Conservation (phyloP, 2,888 invertebrate genomes). For the Catocala sponsa region DNA sequence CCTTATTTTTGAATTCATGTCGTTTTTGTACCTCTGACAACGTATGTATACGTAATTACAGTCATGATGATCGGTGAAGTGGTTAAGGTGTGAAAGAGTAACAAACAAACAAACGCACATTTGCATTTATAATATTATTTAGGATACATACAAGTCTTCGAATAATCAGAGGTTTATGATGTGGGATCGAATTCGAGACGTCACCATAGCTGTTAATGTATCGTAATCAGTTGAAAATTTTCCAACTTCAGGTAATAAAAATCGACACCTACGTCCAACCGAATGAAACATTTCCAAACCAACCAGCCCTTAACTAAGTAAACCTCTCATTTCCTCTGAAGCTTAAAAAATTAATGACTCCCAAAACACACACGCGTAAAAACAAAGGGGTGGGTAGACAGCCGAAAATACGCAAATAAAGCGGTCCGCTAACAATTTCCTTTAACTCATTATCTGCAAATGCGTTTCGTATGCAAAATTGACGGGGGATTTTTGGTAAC, state of each 20-base stretch:
- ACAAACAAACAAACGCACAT: too few species aligned
- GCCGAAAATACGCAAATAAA: constrained; percentile 78
- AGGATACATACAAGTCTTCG: too few species aligned
- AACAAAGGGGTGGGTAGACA: constrained; percentile 69
- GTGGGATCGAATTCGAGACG: too few species aligned
- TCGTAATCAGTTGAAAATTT: background rate
- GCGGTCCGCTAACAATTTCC: constrained; percentile 79
- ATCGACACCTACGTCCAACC: background rate
- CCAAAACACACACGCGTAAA: constrained; percentile 76
- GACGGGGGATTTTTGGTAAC: constrained; percentile 51
- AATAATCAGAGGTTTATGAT: too few species aligned
- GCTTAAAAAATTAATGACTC: constrained; percentile 78
- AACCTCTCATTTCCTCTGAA: constrained; percentile 73
- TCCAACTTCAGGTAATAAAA: background rate
- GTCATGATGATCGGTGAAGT: too few species aligned
- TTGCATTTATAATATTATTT: too few species aligned
- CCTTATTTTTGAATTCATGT: too few species aligned
- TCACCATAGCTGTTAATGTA: too few species aligned
- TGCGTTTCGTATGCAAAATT: constrained; percentile 59
- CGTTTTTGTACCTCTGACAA: too few species aligned
- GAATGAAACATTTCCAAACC: background rate
- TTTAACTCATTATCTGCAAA: constrained; percentile 70
- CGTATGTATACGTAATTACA: too few species aligned
- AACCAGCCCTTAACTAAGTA: constrained; percentile 45
- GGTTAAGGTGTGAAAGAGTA: too few species aligned